These are phyloP conservation scores for Andrena trimmerana DNA, from an alignment of 2,888 invertebrate species.

Conservation along the genomic window DNA sequence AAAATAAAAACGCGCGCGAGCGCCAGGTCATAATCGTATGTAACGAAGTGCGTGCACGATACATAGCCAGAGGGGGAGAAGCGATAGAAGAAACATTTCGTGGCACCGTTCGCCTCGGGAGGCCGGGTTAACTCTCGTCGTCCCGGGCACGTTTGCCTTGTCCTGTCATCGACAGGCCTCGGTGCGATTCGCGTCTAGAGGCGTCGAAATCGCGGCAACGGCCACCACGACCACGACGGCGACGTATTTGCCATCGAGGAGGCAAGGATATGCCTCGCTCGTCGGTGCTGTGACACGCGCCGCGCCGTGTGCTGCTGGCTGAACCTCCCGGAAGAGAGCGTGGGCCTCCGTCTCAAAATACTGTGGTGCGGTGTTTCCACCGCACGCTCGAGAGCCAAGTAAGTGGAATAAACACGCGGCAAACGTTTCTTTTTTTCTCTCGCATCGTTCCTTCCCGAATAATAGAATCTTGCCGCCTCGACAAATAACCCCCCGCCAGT, in stretches of 20 bases:
- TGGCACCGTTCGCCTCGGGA: conserved; percentile 58
- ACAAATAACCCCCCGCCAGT: conserved; percentile 5
- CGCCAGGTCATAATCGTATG: conserved; percentile 59
- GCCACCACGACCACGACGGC: conserved; percentile 53
- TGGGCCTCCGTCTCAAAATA: conserved; percentile 80
- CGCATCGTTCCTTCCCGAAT: background rate
- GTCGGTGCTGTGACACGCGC: conserved; percentile 75
- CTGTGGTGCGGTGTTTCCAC: conserved; percentile 63
- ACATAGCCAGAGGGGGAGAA: background rate
- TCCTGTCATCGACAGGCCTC: conserved; percentile 60
- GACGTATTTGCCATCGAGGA: conserved; percentile 64
- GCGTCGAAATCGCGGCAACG: conserved; percentile 37
- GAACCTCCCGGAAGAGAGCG: conserved; percentile 80
- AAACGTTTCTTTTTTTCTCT: conserved; percentile 15
- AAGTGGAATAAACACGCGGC: conserved; percentile 75
- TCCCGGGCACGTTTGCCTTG: conserved; percentile 38
- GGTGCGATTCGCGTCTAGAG: conserved; percentile 54
- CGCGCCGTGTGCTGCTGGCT: conserved; percentile 73
- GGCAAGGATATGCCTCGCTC: conserved; percentile 76
- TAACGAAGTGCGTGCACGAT: conserved; percentile 42
- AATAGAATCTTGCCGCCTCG: background rate
- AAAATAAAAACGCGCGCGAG: conserved; percentile 43
- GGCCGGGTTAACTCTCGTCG: conserved; percentile 55
- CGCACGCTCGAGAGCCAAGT: conserved; percentile 78
- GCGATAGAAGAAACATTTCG: conserved; percentile 46